These are phyloP conservation scores for Philaenus spumarius DNA, from an alignment of 1,140 invertebrate species.

Conservation along the genomic window DNA sequence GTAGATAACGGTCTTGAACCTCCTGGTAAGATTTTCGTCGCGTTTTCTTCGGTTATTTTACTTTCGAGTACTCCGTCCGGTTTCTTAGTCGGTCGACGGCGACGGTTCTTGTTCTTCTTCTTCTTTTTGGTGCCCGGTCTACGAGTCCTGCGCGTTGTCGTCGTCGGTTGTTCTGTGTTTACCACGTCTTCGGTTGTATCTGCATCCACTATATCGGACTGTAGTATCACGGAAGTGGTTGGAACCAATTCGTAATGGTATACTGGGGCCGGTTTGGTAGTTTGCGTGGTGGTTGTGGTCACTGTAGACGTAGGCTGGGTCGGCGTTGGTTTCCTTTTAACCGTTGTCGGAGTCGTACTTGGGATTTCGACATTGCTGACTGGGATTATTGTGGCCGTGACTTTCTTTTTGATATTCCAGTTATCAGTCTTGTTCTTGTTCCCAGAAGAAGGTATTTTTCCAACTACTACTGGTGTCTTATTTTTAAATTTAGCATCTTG, in stretches of 20 bases:
- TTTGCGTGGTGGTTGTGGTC: conserved; percentile 29
- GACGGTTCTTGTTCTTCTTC: conserved; percentile 54
- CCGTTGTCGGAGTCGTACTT: conserved; percentile 21
- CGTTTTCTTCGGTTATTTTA: conserved; percentile 43
- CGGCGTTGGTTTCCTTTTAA: conserved; percentile 18
- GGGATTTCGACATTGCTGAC: conserved; percentile 14
- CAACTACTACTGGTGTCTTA: conserved; percentile 32
- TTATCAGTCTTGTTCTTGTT: conserved; percentile 20
- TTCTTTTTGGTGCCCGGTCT: conserved; percentile 27
- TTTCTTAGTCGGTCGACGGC: conserved; percentile 39
- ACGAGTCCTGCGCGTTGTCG: conserved; percentile 25
- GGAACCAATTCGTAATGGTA: conserved; percentile 28
- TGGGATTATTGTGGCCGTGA: conserved; percentile 15
- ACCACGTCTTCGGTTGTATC: conserved; percentile 19
- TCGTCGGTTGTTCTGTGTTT: conserved; percentile 20
- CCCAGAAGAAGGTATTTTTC: conserved; percentile 27
- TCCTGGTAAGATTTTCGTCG: conserved; percentile 42
- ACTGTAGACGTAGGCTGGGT: conserved; percentile 30
- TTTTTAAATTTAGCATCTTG: conserved; percentile 35
- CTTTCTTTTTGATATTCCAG: conserved; percentile 19
- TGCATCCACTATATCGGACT: conserved; percentile 20
- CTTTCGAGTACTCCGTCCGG: conserved; percentile 35
- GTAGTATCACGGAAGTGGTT: conserved; percentile 27
- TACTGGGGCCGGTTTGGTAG: conserved; percentile 29
- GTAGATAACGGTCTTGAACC: conserved; percentile 50